phyloP scores from a whole-genome alignment of 2,797 vertebrate genomes.

The Lutjanus argentimaculatus region DNA sequence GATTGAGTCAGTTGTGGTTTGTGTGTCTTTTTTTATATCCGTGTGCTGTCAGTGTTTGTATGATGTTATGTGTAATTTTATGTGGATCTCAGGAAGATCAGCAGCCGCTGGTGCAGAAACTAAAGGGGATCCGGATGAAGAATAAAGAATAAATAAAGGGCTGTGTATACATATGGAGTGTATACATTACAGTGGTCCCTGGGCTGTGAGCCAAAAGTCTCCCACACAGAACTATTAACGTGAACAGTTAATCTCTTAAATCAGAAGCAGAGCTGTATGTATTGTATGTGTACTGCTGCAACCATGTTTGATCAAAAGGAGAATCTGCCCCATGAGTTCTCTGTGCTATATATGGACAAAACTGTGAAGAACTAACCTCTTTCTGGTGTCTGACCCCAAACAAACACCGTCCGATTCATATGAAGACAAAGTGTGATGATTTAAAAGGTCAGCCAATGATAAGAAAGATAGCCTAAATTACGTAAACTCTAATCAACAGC shows the following conservation, averaged over 20 bases:
- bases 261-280: conserved; percentile 23
- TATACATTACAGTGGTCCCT: conserved; percentile 3
- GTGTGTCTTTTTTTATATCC: too few species aligned
- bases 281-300: too few species aligned
- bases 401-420: conserved; percentile 3
- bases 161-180: background rate
- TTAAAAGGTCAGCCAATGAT: background rate
- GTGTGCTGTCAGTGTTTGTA: too few species aligned
- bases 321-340: background rate
- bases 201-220: conserved; percentile 24
- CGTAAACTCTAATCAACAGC: background rate
- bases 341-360: background rate
- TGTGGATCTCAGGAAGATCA: too few species aligned
- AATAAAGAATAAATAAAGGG: background rate
- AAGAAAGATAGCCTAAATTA: background rate
- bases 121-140: too few species aligned
- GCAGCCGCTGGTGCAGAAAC: too few species aligned
- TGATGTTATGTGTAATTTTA: too few species aligned
- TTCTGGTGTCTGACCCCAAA: conserved; percentile 5
- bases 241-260: conserved; percentile 40
- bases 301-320: conserved; percentile 16
- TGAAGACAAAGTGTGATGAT: background rate
- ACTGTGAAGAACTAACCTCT: background rate
- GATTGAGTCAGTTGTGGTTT: too few species aligned
- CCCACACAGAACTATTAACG: conserved; percentile 44